Conservation (phyloP, 2,113 vertebrate genomes). For the Dasyprocta punctata region DNA sequence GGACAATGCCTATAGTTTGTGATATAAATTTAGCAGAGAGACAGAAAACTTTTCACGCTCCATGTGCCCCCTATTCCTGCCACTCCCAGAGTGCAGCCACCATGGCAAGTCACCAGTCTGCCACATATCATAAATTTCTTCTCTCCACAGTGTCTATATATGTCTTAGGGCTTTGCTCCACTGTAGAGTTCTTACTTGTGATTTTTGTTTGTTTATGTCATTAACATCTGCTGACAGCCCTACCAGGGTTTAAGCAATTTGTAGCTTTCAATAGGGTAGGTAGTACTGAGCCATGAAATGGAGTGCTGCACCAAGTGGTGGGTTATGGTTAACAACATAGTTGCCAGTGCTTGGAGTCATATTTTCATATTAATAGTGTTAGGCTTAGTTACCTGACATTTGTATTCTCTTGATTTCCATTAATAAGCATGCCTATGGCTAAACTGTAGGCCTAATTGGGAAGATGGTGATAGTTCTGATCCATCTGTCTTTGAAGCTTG, state of each 20-base stretch:
- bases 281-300: background rate
- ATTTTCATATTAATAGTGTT: slow-evolving; percentile 21
- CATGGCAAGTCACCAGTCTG: background rate
- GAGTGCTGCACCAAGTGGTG: background rate
- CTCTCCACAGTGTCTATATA: background rate
- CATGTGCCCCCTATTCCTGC: background rate
- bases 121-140: background rate
- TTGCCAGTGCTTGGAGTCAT: background rate
- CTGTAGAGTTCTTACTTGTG: background rate
- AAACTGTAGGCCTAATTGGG: background rate
- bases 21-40: background rate
- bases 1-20: background rate
- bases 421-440: background rate
- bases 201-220: background rate
- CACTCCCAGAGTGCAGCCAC: background rate
- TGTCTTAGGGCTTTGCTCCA: background rate
- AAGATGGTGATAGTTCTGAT: background rate
- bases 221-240: background rate
- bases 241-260: background rate
- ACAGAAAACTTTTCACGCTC: background rate
- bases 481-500: background rate
- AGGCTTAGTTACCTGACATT: background rate
- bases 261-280: background rate
- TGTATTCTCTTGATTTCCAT: background rate
- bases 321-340: background rate